phyloP scores from a whole-genome alignment of 2,888 invertebrate species.

The Aproaerema taeniolella region DNA sequence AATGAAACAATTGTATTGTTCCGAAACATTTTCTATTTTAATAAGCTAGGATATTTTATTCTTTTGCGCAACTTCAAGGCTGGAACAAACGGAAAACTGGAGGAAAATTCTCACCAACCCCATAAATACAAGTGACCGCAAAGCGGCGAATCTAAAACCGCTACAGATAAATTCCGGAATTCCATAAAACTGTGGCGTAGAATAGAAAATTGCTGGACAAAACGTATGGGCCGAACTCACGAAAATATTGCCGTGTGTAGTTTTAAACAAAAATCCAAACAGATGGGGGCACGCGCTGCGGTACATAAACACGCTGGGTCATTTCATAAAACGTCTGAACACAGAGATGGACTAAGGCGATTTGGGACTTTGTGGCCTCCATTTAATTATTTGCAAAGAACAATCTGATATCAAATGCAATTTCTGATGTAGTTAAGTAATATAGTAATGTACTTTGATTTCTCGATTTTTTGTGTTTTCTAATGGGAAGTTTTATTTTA shows the following conservation, averaged over 20 bases:
- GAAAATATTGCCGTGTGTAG: conserved; percentile 13
- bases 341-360: conserved; percentile 2
- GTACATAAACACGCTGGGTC: conserved; percentile 40
- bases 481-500: too few relatives aligned
- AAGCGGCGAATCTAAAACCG: conserved; percentile 5
- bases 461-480: too few relatives aligned
- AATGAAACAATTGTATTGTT: too few relatives aligned
- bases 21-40: too few relatives aligned
- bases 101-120: too few relatives aligned
- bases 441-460: too few relatives aligned
- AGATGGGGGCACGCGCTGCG: conserved; percentile 19
- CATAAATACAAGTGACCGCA: conserved; percentile 3
- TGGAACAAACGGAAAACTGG: too few relatives aligned
- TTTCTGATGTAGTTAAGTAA: too few relatives aligned
- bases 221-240: conserved; percentile 10
- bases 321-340: conserved; percentile 41
- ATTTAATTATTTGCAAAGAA: not conserved
- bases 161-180: conserved; percentile 11
- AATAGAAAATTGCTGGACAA: conserved; percentile 11
- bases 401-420: too few relatives aligned
- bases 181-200: conserved; percentile 5
- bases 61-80: too few relatives aligned
- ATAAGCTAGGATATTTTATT: too few relatives aligned
- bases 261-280: conserved; percentile 22
- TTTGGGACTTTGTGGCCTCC: not conserved